Percentiles rank a stretch among this genome's conserved stretches.
Evolutionary conservation across 2,888 invertebrate species (phyloP).

Genomic region (Diaphora mendica): DNA sequence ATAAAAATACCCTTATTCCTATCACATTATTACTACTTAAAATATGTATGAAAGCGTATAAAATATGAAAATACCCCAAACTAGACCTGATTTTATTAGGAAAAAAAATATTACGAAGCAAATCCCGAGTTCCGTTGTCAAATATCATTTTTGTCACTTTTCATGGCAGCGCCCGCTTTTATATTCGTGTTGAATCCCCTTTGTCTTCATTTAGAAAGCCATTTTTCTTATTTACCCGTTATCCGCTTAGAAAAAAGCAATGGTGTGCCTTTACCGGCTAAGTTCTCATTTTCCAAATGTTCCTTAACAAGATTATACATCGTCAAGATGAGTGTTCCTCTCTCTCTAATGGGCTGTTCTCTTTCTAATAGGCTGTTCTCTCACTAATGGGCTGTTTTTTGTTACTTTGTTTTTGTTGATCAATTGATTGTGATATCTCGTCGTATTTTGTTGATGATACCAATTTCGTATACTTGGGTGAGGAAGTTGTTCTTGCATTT

Average conservation of each 20-base stretch:
- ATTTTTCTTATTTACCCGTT: slow-evolving; percentile 76
- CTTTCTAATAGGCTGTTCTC: slow-evolving; percentile 13
- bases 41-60: neutral
- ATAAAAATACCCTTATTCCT: neutral
- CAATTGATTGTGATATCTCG: slow-evolving; percentile 37
- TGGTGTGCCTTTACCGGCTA: slow-evolving; percentile 44
- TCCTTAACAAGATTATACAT: slow-evolving; percentile 48
- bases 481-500: neutral
- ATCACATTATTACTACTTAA: neutral
- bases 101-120: slow-evolving; percentile 55
- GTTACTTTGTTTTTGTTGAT: slow-evolving; percentile 11
- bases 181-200: slow-evolving; percentile 61
- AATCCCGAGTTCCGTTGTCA: slow-evolving; percentile 54
- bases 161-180: slow-evolving; percentile 52
- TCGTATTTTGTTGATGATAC: slow-evolving; percentile 4
- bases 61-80: slow-evolving; percentile 7
- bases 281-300: slow-evolving; percentile 54
- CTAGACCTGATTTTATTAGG: slow-evolving; percentile 35
- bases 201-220: slow-evolving; percentile 75
- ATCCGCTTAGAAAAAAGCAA: slow-evolving; percentile 58
- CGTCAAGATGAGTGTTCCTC: slow-evolving; percentile 27
- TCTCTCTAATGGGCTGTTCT: slow-evolving; percentile 29
- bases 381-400: slow-evolving; percentile 25
- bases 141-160: slow-evolving; percentile 70
- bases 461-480: slow-evolving; percentile 8